Evolutionary conservation across 2,888 invertebrate species (phyloP).

Genomic region (Microchrysa polita): DNA sequence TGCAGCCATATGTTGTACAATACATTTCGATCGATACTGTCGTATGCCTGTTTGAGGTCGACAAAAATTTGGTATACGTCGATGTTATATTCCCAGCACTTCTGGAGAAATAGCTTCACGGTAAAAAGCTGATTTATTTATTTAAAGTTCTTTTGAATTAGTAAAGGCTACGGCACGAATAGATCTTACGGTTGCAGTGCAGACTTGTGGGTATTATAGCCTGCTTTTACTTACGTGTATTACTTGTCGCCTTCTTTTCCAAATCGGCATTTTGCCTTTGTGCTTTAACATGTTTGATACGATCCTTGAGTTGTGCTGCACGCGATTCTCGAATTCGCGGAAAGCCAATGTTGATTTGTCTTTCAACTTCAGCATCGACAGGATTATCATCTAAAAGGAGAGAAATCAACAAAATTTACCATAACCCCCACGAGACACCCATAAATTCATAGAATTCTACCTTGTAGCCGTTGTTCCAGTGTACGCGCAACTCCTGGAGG

Average conservation of each 20-base stretch:
- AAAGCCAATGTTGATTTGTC: conserved; percentile 74
- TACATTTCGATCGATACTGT: too few species aligned
- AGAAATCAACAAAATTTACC: not conserved
- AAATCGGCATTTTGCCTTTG: conserved; percentile 67
- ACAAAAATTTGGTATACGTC: too few species aligned
- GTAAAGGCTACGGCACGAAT: too few species aligned
- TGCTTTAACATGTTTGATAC: conserved; percentile 68
- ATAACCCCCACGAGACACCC: conserved; percentile 14
- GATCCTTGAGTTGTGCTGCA: conserved; percentile 64
- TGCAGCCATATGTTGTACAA: too few species aligned
- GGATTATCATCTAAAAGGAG: conserved; percentile 63
- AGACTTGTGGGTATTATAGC: too few species aligned
- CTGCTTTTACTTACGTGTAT: conserved; percentile 66
- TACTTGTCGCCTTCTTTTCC: conserved; percentile 72
- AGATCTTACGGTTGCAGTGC: too few species aligned
- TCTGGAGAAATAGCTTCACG: too few species aligned
- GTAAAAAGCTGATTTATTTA: too few species aligned
- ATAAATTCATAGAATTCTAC: not conserved
- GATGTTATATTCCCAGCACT: too few species aligned
- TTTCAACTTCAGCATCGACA: conserved; percentile 68
- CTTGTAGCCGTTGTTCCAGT: conserved; percentile 74
- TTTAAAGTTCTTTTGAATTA: too few species aligned
- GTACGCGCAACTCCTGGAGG: conserved; percentile 75
- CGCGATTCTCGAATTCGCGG: conserved; percentile 62
- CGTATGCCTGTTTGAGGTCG: too few species aligned